Evolutionary conservation across 1,140 invertebrate genomes (phyloP), one percentile per base, ranked within the genome.

Genomic region (Thereuonema tuberculata): DNA sequence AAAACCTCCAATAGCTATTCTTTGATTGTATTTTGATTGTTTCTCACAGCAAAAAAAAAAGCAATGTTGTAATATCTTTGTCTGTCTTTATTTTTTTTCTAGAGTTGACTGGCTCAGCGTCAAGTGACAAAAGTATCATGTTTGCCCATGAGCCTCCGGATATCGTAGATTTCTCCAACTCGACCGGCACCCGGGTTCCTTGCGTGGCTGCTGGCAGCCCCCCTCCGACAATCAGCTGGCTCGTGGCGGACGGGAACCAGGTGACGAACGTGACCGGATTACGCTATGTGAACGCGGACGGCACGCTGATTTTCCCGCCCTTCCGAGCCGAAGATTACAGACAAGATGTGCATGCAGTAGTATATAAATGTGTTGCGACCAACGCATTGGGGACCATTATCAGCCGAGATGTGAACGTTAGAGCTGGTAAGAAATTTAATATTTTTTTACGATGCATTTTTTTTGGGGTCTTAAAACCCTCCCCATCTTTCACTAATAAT

Each of bases 221-320:
- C 20, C 14, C 14, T 5, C 20, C 25, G 5, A 9, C 49, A 5
- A 25, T 52, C 25, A 14, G 5, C 5, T 52, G 49, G 49, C 20
- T 23, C 14, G 5, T 23, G 14, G 14, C 25, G 20, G 49, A 52
- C 25, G 49, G 49, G 5, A 52, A 14, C 20, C 20, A 5, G 5
- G 49, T 52, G 5, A 23, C 5, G 5, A 5, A 52, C 25, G 25
- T 52, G 5, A 5, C 5, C 20, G 49, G 49, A 23, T 52, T 52
- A 25, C 20, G 57, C 21, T 37, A 58, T 28, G 37, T 58, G 21
- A 28, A 9, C 15, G 37, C 69, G 1, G 74, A 75, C 63, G 72
- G 75, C 21, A 71, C 72, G 0, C 67, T 76, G 3, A 65, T 70
- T 48, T 71, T 76, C 52, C 68, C 65, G 24, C 69, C 71, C 3